Evolutionary conservation across 2,113 vertebrate genomes (phyloP), one percentile per base, ranked within the genome.

Genomic region (Nanorana parkeri): DNA sequence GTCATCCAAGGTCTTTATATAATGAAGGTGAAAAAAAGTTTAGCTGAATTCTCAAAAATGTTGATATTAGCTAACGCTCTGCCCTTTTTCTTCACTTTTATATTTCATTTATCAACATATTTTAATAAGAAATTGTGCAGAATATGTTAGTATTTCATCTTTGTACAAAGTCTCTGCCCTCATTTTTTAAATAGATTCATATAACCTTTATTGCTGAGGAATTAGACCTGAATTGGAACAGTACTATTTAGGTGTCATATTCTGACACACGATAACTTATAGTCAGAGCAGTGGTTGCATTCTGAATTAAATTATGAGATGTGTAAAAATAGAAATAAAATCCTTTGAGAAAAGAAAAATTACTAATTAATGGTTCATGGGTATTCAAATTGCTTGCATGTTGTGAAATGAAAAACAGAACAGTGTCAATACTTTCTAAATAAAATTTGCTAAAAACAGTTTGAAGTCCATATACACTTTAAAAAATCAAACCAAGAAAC

Each of bases 121-220:
- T 66, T 32, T 78, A 66, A 78, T 66, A 21, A 20, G 54, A 51
- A 52, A n/a, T 66, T 78, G 24, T 58, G 16, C 47, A 66, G 60
- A 65, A 78, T 24, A 66, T 47, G 76, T 78, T 78, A 66, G 29
- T 36, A 36, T 54, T 75, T 75, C 29, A 75, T 75, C 54, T 75
- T 75, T 29, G 32, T 19, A n/a, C 28, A 75, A 60, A 60, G 19
- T 75, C 26, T 60, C 19, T 13, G 29, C 55, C 72, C 55, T 75
- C 55, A 55, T 54, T 76, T 76, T 76, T 76, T 47, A 63, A 36
- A 63, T 61, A 76, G 73, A 76, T 55, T 76, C 36, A 47, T n/a
- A 76, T 61, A 76, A 61, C 73, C 55, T 61, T n/a, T 76, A 63
- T 47, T 41, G 56, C 73, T 61, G 19, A 21, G 28, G 55, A 63